Percentiles rank a stretch among this genome's conserved stretches.
Conservation (phyloP, 2,888 invertebrate species). For the Conops quadrifasciatus region DNA sequence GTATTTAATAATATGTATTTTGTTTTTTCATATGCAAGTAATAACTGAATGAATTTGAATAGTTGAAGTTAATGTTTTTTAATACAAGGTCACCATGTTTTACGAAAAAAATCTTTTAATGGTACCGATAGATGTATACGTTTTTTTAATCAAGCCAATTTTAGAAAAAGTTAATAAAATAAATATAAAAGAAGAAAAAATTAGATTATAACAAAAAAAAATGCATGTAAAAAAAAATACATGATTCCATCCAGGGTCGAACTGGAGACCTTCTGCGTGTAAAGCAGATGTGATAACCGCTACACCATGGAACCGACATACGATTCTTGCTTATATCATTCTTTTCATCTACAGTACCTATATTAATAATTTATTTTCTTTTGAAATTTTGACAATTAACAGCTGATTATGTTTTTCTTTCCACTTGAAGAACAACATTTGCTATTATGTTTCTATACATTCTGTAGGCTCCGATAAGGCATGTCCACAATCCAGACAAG, state of each 20-base stretch:
- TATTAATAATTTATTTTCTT: too few relatives aligned
- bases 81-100: too few relatives aligned
- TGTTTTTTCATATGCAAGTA: too few relatives aligned
- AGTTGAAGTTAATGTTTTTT: too few relatives aligned
- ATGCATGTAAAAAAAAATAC: neutral
- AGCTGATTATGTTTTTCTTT: constrained; percentile 22
- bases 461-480: neutral
- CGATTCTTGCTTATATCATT: neutral
- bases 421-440: neutral
- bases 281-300: constrained; percentile 66
- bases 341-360: neutral
- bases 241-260: constrained; percentile 66
- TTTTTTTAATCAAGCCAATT: too few relatives aligned
- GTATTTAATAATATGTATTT: too few relatives aligned
- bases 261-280: constrained; percentile 67
- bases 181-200: too few relatives aligned
- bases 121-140: too few relatives aligned
- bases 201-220: neutral
- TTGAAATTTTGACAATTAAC: constrained; percentile 21
- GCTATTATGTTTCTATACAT: neutral
- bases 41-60: too few relatives aligned
- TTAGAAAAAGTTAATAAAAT: too few relatives aligned
- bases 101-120: too few relatives aligned
- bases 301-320: constrained; percentile 64
- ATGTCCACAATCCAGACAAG: neutral